Conservation (phyloP, 2,888 invertebrate genomes). For the Brachynemurus nebulosus region DNA sequence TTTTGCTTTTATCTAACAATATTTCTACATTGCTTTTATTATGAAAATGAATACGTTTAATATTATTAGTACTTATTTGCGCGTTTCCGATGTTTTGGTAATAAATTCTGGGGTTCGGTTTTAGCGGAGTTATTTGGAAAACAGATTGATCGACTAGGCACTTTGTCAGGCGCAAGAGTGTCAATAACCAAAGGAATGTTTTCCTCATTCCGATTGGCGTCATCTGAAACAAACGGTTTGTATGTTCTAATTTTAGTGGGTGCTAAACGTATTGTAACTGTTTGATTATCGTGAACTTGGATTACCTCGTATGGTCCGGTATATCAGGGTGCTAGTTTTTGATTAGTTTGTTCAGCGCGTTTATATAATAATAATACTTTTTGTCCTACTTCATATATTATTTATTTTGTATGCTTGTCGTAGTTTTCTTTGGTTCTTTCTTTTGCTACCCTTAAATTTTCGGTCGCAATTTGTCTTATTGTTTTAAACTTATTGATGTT, state of each 20-base stretch:
- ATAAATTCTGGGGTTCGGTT: no score
- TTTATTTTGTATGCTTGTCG: neutral
- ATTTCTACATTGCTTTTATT: no score
- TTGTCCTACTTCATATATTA: neutral
- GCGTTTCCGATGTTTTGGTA: no score
- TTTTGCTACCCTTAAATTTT: neutral
- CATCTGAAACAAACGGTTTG: neutral
- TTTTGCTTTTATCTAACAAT: no score
- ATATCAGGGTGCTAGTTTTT: neutral
- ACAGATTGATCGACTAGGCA: neutral
- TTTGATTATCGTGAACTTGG: neutral
- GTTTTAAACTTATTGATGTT: neutral
- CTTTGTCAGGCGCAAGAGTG: neutral
- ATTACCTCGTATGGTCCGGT: neutral
- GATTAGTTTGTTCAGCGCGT: neutral
- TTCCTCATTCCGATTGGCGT: neutral
- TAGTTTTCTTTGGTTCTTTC: neutral
- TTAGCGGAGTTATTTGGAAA: neutral
- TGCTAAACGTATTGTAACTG: neutral
- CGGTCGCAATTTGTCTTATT: neutral
- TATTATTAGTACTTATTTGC: no score
- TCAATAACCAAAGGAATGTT: neutral
- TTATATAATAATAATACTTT: neutral
- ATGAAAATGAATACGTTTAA: no score
- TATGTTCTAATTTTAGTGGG: neutral